These are phyloP conservation scores for Phragmatobia fuliginosa DNA, from an alignment of 2,888 invertebrate species.

Conservation along the genomic window DNA sequence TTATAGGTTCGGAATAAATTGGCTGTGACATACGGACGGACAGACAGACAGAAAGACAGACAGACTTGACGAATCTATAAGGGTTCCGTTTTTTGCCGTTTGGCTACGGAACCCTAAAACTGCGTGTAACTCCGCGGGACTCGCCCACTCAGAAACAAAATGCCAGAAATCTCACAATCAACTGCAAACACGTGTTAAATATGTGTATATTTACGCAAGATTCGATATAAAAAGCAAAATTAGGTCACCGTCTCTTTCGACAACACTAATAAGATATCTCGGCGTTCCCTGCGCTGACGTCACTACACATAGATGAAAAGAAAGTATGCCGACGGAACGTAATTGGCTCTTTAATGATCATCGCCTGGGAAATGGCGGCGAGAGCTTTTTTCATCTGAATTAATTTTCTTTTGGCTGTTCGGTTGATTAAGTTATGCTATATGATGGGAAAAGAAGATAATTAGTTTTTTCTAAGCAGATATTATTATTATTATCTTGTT, in stretches of 20 bases:
- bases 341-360: constrained; percentile 42
- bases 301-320: constrained; percentile 24
- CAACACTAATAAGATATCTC: constrained; percentile 37
- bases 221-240: constrained; percentile 30
- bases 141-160: background rate
- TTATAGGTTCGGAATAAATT: too few species aligned
- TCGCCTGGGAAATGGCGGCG: constrained; percentile 17
- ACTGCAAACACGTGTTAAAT: background rate
- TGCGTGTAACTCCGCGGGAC: too few species aligned
- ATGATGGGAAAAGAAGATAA: too few species aligned
- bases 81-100: too few species aligned
- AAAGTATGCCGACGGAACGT: constrained; percentile 37
- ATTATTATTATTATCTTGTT: too few species aligned
- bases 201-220: constrained; percentile 25
- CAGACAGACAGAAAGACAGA: too few species aligned
- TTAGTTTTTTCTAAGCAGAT: background rate
- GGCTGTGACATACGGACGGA: too few species aligned
- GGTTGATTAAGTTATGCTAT: background rate
- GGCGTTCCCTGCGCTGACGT: constrained; percentile 25
- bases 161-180: background rate
- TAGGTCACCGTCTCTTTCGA: constrained; percentile 34
- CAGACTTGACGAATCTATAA: too few species aligned
- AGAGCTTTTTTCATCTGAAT: constrained; percentile 1
- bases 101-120: too few species aligned
- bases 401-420: constrained; percentile 1